Evolutionary conservation across 2,113 vertebrate genomes (phyloP).

Genomic region (Calonectris borealis): DNA sequence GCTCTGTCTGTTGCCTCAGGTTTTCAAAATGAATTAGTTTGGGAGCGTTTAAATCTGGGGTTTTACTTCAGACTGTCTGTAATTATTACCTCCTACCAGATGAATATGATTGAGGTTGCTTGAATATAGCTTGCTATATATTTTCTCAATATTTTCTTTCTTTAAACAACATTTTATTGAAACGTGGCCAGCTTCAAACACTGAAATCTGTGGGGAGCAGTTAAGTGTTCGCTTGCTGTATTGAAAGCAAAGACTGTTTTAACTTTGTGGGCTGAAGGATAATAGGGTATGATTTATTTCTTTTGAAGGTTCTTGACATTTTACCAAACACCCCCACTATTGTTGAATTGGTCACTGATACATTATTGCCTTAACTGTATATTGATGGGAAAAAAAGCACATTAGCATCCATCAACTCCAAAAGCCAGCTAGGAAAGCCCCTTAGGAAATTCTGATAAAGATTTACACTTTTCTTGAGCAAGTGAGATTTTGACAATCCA

Average conservation of each 20-base stretch:
- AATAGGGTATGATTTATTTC: conserved; percentile 80
- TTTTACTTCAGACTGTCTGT: conserved; percentile 8
- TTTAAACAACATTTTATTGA: conserved; percentile 54
- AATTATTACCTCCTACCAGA: conserved; percentile 13
- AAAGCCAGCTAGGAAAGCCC: not conserved
- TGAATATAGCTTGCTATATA: not conserved
- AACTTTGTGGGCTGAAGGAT: conserved; percentile 69
- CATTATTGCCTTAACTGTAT: conserved; percentile 54
- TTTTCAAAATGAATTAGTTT: conserved; percentile 11
- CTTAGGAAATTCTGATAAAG: conserved; percentile 37
- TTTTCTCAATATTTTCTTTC: conserved; percentile 58
- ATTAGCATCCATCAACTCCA: conserved; percentile 58
- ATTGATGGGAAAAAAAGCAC: conserved; percentile 19
- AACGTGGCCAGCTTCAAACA: conserved; percentile 64
- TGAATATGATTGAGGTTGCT: conserved; percentile 15
- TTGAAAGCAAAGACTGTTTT: conserved; percentile 70
- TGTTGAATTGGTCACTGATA: conserved; percentile 49
- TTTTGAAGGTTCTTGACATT: conserved; percentile 49
- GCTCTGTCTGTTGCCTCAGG: not conserved
- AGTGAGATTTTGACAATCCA: conserved; percentile 5
- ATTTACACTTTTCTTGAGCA: conserved; percentile 60
- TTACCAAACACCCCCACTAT: conserved; percentile 25
- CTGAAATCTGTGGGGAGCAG: conserved; percentile 60
- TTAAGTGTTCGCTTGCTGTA: conserved; percentile 64
- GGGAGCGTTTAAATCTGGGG: not conserved